Base-by-base conservation (phyloP, 92 coral and sea anemone species). In the Zoanthus sociatus region DNA sequence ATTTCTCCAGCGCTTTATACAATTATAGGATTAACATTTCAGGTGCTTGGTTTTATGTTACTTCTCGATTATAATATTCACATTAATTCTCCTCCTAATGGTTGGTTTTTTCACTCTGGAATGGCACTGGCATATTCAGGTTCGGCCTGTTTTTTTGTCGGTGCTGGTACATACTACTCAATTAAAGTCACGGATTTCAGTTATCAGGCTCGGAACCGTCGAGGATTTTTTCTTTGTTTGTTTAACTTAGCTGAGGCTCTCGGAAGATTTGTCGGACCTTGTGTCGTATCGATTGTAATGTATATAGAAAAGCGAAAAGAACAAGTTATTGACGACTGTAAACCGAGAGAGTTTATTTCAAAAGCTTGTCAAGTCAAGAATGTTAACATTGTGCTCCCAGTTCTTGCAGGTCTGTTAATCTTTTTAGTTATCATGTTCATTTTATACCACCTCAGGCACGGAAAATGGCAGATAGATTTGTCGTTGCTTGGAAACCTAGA, bases 101-200 rank as follows among this genome's bases (percentile, higher is more conserved):
- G 55, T 37, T 90, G 79, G 7, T 91, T 97, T 55, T 97, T 90
- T 77, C 94, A 95, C 77, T 83, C 88, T 15, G 98, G 94, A 18
- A 93, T 93, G 32, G 95, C 94, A 1, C 90, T 95, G 0, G 73
- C 93, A 7, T 91, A 94, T 94, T 97, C 98, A 96, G 99, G 99
- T 91, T 93, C 92, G 0, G 98, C 98, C 18, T 83, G 92, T 33
- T 93, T 97, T 89, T 89, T 97, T 81, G 95, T 96, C 31, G 99
- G 99, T 2, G 72, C 88, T 8, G 98, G 98, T 12, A 92, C 94
- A 47, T 97, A 97, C 58, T 97, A 91, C 88, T 97, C 98, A 17
- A 97, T 94, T 32, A 97, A 97, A 76, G 89, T 97, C 21, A 97
- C 99, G 56, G 99, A 97, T 75, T 89, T 92, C 66, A 93, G 97